Evolutionary conservation across 1,140 invertebrate genomes (phyloP).

Genomic region (Aphidius ervi): DNA sequence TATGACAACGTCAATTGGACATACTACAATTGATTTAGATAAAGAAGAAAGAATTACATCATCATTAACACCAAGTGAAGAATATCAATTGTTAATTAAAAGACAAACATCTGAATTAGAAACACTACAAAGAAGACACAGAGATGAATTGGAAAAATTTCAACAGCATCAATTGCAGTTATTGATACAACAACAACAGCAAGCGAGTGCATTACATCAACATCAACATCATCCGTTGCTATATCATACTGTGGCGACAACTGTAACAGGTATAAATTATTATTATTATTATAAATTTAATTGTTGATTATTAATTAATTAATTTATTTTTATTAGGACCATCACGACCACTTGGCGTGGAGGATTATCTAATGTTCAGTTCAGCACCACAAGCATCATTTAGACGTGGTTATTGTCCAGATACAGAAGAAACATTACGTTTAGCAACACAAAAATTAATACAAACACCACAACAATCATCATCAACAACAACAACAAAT

Average conservation of each 20-base stretch:
- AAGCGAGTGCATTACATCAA: conserved; percentile 46
- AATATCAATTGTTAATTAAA: conserved; percentile 51
- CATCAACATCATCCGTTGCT: conserved; percentile 48
- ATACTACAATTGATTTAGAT: conserved; percentile 35
- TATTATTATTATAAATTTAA: background rate
- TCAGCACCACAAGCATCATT: conserved; percentile 48
- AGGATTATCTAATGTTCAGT: conserved; percentile 51
- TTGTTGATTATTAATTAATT: background rate
- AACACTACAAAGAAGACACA: conserved; percentile 47
- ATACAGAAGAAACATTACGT: conserved; percentile 48
- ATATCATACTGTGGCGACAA: conserved; percentile 44
- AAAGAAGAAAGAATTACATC: conserved; percentile 43
- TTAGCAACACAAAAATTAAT: conserved; percentile 50
- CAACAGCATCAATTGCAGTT: conserved; percentile 50
- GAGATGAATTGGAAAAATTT: conserved; percentile 49
- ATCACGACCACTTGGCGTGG: conserved; percentile 42
- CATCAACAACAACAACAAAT: conserved; percentile 24
- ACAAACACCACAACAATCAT: conserved; percentile 36
- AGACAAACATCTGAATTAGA: conserved; percentile 50
- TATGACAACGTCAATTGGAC: conserved; percentile 10
- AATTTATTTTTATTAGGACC: conserved; percentile 28
- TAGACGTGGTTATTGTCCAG: conserved; percentile 44
- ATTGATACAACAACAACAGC: conserved; percentile 48
- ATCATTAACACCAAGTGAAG: conserved; percentile 47
- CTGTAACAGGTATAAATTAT: conserved; percentile 30